phyloP scores from a whole-genome alignment of 2,888 invertebrate genomes.

The Cephus pulcher region DNA sequence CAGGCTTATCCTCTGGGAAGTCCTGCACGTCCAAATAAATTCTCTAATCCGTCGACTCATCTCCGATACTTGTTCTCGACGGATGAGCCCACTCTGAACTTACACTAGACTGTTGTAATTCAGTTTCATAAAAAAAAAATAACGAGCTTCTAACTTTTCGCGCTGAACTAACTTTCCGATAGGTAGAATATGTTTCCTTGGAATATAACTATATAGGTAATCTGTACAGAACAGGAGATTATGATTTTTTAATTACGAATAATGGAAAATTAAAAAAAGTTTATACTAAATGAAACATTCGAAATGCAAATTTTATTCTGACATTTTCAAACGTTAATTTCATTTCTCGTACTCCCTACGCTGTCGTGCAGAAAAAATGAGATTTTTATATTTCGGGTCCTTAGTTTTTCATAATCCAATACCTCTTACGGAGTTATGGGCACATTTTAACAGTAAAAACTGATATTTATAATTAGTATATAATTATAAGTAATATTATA shows the following conservation, averaged over 20 bases:
- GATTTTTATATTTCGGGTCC: neutral
- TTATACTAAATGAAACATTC: neutral
- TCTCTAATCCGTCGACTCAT: neutral
- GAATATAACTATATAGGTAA: neutral
- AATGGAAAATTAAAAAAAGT: neutral
- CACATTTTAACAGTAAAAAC: neutral
- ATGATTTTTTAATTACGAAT: neutral
- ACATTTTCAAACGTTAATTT: neutral
- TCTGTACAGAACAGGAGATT: neutral
- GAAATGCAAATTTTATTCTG: neutral
- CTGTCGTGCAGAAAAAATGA: neutral
- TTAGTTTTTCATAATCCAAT: neutral
- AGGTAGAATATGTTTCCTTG: neutral
- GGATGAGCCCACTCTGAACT: neutral
- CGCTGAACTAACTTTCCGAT: neutral
- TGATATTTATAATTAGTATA: neutral
- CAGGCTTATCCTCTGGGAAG: conserved; percentile 16
- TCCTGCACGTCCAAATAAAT: conserved; percentile 13
- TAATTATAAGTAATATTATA: neutral
- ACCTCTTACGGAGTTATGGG: neutral
- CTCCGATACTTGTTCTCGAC: neutral
- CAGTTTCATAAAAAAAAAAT: neutral
- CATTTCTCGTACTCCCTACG: neutral
- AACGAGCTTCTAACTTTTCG: neutral
- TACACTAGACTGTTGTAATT: neutral